These are phyloP conservation scores for Apeira syringaria DNA, from an alignment of 2,888 invertebrate genomes.

Conservation along the genomic window DNA sequence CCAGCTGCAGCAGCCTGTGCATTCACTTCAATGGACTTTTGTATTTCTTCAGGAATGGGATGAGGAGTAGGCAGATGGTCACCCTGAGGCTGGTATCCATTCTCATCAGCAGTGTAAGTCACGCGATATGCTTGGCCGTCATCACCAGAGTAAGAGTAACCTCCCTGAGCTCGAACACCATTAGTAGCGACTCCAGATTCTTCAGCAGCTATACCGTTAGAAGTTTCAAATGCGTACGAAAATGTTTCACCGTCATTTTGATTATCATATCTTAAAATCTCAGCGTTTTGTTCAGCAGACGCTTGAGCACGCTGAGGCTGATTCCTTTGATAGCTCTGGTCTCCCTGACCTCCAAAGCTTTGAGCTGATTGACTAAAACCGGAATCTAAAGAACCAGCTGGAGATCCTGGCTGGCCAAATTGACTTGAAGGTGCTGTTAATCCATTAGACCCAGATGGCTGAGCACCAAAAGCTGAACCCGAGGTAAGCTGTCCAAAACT, in stretches of 20 bases:
- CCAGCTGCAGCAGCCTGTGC: constrained; percentile 73
- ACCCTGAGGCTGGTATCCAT: constrained; percentile 69
- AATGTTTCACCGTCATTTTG: constrained; percentile 70
- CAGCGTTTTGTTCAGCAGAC: constrained; percentile 60
- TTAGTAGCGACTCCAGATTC: constrained; percentile 71
- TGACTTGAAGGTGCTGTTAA: constrained; percentile 29
- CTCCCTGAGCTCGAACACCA: constrained; percentile 73
- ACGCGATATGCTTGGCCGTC: constrained; percentile 68
- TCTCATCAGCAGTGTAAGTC: constrained; percentile 75
- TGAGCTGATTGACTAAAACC: constrained; percentile 20
- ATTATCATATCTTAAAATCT: constrained; percentile 65
- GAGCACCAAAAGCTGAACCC: constrained; percentile 22
- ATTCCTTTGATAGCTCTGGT: constrained; percentile 36
- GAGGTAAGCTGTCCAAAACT: constrained; percentile 19
- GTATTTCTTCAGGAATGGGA: constrained; percentile 73
- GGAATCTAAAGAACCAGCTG: constrained; percentile 17
- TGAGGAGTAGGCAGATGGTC: constrained; percentile 73
- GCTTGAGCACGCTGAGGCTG: constrained; percentile 67
- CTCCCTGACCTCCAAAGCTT: constrained; percentile 31
- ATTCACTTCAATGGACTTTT: constrained; percentile 70
- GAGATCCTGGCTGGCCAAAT: constrained; percentile 31
- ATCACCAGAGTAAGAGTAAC: constrained; percentile 69
- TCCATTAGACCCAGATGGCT: constrained; percentile 22
- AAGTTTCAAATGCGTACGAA: constrained; percentile 70
- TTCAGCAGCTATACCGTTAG: constrained; percentile 74